Base-by-base conservation (phyloP, 2,113 vertebrate species). In the Excalfactoria chinensis region DNA sequence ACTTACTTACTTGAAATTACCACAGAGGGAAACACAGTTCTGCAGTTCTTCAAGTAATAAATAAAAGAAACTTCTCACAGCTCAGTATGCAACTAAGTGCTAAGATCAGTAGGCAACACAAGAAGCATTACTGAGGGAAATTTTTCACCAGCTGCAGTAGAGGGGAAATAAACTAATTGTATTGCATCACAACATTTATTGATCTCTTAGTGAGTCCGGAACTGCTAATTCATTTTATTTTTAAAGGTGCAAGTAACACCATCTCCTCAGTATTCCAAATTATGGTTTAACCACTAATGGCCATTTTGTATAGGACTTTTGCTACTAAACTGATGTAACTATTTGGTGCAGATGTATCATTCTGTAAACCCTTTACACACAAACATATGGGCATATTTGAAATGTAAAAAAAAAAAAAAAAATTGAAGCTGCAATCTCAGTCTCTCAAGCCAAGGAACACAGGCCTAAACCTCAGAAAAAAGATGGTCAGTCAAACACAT, bases 61-160 rank as follows among this genome's bases (percentile, higher is more conserved):
- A 92, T 67, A 90, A 93, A 87, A 89, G 5, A 82, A 93, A 69
- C 51, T 73, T 86, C 90, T 84, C 63, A 82, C 11, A 58, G 56
- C n/a, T 58, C 63, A 68, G 43, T 2, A 3, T 48, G 64, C 41
- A 72, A 60, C 72, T 37, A 43, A 90, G 67, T 64, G 48, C 13
- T 34, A 55, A 91, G 51, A 83, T 77, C 60, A 74, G 22, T 41
- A 83, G 37, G 18, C 21, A 67, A 17, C 20, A 58, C n/a, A 63
- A 75, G 89, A 89, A 81, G 32, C 14, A 71, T 72, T 78, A 72
- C 49, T 46, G 76, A 17, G 35, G 28, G 63, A 86, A 66, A 81
- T 72, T 92, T 86, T 85, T 79, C 44, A 25, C 55, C 12, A 2
- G 43, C 43, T 58, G 34, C 37, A n/a, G 26, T 15, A 9, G 53